Evolutionary conservation across 2,797 vertebrate species (phyloP), one percentile per base, ranked within the genome.

Genomic region (Pagetopsis macropterus): DNA sequence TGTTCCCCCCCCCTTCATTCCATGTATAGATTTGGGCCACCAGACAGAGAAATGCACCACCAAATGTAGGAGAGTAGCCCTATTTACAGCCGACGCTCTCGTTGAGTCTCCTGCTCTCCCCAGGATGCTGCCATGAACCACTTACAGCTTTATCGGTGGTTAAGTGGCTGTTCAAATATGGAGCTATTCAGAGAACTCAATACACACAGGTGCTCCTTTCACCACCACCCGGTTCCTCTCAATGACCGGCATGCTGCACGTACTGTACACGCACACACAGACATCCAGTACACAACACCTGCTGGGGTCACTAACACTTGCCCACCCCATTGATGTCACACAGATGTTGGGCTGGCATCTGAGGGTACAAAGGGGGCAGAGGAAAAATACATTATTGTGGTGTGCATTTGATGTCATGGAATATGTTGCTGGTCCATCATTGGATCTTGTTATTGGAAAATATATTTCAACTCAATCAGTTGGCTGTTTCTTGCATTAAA

Each of bases 21-120:
- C 5, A 50, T 52, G 46, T 43, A 50, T 33, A 63, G 59, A 60
- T 69, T 21, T 65, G 55, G 76, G 65, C 72, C 67, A 66, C 41
- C 76, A 74, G 73, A 81, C 59, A 71, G 50, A 91, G 67, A 83
- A 72, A 77, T 73, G 67, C 63, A 62, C 75, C 82, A 83, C 69
- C 70, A 87, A 80, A 87, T 69, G 73, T 76, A 84, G 76, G 75
- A 82, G 84, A 87, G 75, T 65, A 85, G 68, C 65, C 63, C 65
- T 90, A 92, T 92, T 93, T 90, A 93, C 78, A 86, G 85, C 73
- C 88, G 81, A 91, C 84, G 79, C 75, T 87, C 88, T 90, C 82
- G 84, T 92, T 86, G 86, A 72, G 78, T 88, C 70, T 77, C 76
- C 40, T 45, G 14, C 45, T 23, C 21, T 50, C 21, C n/a, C 45